Conservation (phyloP, 2,888 invertebrate genomes). For the Boloria selene region DNA sequence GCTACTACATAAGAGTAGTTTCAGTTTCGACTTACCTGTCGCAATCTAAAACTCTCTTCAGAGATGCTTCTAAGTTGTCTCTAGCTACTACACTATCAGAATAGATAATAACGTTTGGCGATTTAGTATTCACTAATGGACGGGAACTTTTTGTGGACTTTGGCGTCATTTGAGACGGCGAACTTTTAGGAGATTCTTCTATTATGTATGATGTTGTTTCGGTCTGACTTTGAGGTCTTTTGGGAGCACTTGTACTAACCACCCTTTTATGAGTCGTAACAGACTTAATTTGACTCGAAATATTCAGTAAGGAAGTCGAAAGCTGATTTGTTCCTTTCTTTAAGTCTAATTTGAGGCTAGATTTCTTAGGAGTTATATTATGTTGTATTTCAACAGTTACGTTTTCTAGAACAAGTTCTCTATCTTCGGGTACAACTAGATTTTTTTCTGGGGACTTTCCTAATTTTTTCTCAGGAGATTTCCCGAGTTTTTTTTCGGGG, state of each 20-base stretch:
- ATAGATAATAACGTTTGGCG: constrained; percentile 91
- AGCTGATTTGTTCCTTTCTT: constrained; percentile 74
- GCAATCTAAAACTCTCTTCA: constrained; percentile 86
- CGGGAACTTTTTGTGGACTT: constrained; percentile 75
- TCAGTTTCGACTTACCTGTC: constrained; percentile 84
- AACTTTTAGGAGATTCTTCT: constrained; percentile 54
- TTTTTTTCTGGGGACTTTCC: constrained; percentile 49
- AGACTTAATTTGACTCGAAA: constrained; percentile 78
- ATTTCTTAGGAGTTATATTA: constrained; percentile 76
- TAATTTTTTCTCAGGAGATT: constrained; percentile 39
- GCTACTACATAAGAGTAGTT: too few relatives aligned
- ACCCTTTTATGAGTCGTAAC: constrained; percentile 76
- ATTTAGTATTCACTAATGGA: constrained; percentile 84
- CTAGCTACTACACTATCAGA: constrained; percentile 89
- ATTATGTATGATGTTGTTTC: constrained; percentile 60
- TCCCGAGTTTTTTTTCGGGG: constrained; percentile 34
- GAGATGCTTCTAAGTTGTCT: constrained; percentile 87
- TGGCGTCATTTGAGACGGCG: constrained; percentile 59
- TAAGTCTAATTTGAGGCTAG: constrained; percentile 72
- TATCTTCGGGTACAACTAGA: constrained; percentile 50
- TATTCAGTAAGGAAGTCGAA: constrained; percentile 71
- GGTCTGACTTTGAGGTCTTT: constrained; percentile 56
- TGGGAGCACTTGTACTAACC: constrained; percentile 74
- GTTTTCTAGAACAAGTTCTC: constrained; percentile 69
- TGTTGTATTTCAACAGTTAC: constrained; percentile 78